Percentiles rank a stretch among this genome's conserved stretches.
Evolutionary conservation across 2,113 vertebrate species (phyloP).

Genomic region (Martes martes): DNA sequence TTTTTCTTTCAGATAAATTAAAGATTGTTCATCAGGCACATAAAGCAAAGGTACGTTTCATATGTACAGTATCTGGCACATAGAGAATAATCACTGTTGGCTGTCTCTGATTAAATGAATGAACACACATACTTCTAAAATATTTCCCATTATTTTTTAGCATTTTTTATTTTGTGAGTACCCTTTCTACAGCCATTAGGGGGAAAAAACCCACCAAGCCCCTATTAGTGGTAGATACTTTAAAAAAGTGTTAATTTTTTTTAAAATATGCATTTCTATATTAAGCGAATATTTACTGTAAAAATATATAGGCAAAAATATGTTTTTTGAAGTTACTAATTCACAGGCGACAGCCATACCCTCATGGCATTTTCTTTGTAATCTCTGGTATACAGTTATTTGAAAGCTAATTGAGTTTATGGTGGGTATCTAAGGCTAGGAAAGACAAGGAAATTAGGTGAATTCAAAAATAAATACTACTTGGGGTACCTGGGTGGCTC

Average conservation of each 20-base stretch:
- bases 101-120: neutral
- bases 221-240: neutral
- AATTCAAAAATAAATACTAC: neutral
- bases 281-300: no score
- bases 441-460: neutral
- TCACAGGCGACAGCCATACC: neutral
- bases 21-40: conserved; percentile 96
- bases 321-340: neutral
- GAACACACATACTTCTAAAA: neutral
- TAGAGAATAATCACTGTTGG: neutral
- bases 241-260: neutral
- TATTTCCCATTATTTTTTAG: neutral
- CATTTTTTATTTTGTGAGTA: neutral
- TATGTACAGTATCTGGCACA: neutral
- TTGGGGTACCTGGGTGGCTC: neutral
- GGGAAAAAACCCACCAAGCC: neutral
- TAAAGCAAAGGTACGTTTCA: conserved; percentile 90
- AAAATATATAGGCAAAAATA: neutral
- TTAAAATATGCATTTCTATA: neutral
- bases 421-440: neutral
- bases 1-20: conserved; percentile 90
- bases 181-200: neutral
- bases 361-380: neutral
- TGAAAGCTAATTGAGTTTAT: neutral
- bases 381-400: neutral